Percentiles rank a stretch among this genome's conserved stretches.
phyloP scores from a whole-genome alignment of 2,113 vertebrate species.

The Cromileptes altivelis region DNA sequence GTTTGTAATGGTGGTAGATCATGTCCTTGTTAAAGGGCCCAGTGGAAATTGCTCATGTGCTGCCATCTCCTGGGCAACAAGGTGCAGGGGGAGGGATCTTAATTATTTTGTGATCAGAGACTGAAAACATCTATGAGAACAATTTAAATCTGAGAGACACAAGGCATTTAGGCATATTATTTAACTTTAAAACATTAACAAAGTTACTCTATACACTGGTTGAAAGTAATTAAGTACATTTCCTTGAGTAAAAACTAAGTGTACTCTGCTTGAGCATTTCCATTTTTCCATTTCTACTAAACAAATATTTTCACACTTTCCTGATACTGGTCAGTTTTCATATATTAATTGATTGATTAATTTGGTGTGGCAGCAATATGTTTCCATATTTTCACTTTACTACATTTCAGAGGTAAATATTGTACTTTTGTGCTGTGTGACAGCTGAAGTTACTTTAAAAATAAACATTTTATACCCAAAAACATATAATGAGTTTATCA shows the following conservation, averaged over 20 bases:
- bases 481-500: background rate
- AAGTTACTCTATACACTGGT: too few relatives aligned
- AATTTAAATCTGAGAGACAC: background rate
- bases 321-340: too few relatives aligned
- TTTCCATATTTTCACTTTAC: background rate
- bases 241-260: background rate
- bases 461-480: background rate
- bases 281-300: background rate
- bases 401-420: background rate
- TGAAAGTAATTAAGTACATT: background rate
- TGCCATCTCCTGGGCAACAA: conserved; percentile 25
- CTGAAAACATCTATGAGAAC: background rate
- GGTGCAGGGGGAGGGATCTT: background rate
- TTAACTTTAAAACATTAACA: background rate
- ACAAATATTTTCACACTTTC: too few relatives aligned
- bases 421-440: background rate
- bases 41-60: conserved; percentile 8
- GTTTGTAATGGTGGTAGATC: conserved; percentile 7
- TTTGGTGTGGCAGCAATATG: too few relatives aligned
- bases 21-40: conserved; percentile 1
- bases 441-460: background rate
- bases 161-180: background rate
- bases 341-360: too few relatives aligned
- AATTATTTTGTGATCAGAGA: background rate
- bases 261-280: background rate